Evolutionary conservation across 2,888 invertebrate species (phyloP), one percentile per base, ranked within the genome.

Genomic region (Perdita meconis): DNA sequence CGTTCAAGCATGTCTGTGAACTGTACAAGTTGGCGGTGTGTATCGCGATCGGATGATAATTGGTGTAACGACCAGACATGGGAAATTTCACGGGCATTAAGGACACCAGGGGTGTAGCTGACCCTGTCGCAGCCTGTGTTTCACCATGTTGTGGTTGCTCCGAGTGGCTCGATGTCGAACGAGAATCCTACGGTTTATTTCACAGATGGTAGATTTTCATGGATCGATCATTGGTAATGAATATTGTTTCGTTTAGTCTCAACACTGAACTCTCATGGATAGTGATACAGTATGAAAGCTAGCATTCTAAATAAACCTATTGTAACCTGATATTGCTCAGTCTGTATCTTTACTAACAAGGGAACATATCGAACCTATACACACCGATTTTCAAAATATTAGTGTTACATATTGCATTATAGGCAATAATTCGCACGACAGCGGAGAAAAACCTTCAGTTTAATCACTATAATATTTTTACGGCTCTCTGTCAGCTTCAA

Each of bases 21-120:
- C 79, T 82, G 60, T 88, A 88, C 66, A 89, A 60, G 69, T 84
- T 86, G 53, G 86, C 67, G 24, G 88, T 74, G 65, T 88, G 89
- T 70, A 89, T 82, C 66, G 88, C 77, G 57, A 90, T 69, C 26
- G 89, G 86, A 81, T 90, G 91, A 63, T 89, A 90, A 77, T 89
- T 89, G 61, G 88, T 63, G 67, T 89, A 92, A 70, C 90, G 89
- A 79, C 84, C 85, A 78, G 89, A 84, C 68, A 89, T 67, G 55
- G 90, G 90, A 67, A 89, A 90, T 89, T 92, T 92, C 64, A 90
- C 67, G 70, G 92, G 91, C 88, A 91, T 87, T 71, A 90, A 59
- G 68, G 91, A 88, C 75, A 91, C 78, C 83, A 89, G 67, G 53
- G 89, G 71, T 79, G 89, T 83, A 61, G 87, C 77, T 82, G 89